Conservation (phyloP, 2,113 vertebrate species). For the Myiagra hebetior region DNA sequence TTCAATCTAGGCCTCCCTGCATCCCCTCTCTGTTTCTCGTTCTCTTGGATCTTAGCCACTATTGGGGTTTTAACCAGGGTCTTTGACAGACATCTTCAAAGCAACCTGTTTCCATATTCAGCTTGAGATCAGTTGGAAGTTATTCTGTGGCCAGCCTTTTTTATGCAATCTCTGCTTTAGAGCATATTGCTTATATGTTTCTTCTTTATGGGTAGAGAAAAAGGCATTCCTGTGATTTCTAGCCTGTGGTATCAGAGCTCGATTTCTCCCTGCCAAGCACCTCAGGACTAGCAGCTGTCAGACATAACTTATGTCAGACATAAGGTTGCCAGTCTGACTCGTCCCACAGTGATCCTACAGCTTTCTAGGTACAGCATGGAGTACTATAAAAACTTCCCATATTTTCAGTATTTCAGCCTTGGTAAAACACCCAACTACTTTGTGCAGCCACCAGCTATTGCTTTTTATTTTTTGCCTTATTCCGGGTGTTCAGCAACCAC, state of each 20-base stretch:
- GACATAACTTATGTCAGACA: background rate
- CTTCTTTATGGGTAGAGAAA: conserved; percentile 28
- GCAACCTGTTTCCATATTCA: conserved; percentile 21
- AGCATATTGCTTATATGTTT: background rate
- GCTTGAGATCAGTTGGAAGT: background rate
- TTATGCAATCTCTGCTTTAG: background rate
- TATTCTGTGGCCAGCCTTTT: background rate
- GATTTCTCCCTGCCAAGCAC: conserved; percentile 5
- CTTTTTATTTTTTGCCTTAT: background rate
- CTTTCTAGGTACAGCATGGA: background rate
- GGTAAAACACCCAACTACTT: background rate
- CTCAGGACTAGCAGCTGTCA: conserved; percentile 33
- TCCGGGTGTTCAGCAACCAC: background rate
- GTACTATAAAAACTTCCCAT: background rate
- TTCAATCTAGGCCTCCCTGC: background rate
- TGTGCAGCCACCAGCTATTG: background rate
- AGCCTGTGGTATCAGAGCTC: background rate
- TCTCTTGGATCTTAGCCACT: background rate
- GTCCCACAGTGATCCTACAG: background rate
- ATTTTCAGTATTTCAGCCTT: background rate
- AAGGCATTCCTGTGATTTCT: conserved; percentile 42
- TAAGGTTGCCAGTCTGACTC: background rate
- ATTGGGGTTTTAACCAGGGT: background rate
- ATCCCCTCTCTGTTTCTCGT: background rate
- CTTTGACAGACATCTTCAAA: conserved; percentile 23